These are phyloP conservation scores for Dioctria rufipes DNA, from an alignment of 2,888 invertebrate species.

Conservation along the genomic window DNA sequence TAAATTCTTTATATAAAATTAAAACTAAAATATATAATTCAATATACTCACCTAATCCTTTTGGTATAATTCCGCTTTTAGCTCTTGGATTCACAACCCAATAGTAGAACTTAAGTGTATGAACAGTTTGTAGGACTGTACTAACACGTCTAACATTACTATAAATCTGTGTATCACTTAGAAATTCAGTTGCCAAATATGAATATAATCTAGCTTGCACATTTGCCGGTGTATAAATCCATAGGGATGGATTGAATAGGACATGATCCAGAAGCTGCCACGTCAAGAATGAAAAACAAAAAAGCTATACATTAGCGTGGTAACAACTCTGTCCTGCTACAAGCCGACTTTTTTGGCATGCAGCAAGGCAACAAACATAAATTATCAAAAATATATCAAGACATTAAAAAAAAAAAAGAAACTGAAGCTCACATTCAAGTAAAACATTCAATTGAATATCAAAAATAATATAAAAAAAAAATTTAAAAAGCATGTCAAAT, in stretches of 20 bases:
- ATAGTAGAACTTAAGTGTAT: slow-evolving; percentile 99
- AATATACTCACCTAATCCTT: slow-evolving; percentile 86
- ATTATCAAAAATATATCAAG: slow-evolving; percentile 23
- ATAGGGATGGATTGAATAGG: slow-evolving; percentile 98
- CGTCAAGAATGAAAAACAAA: slow-evolving; percentile 91
- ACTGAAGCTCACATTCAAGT: slow-evolving; percentile 21
- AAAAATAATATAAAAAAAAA: slow-evolving; percentile 3
- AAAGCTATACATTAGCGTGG: slow-evolving; percentile 83
- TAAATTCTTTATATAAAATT: not conserved
- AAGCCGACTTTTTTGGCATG: slow-evolving; percentile 69
- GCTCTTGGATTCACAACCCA: slow-evolving; percentile 97
- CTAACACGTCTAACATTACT: slow-evolving; percentile 96
- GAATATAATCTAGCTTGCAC: slow-evolving; percentile 97
- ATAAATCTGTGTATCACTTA: slow-evolving; percentile 97
- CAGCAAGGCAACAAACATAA: slow-evolving; percentile 62
- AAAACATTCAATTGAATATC: slow-evolving; percentile 16
- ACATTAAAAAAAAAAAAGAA: no score
- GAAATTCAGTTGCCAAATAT: slow-evolving; percentile 98
- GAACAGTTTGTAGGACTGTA: slow-evolving; percentile 97
- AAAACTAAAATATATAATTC: no score
- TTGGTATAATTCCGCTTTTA: slow-evolving; percentile 95
- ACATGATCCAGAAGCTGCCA: slow-evolving; percentile 99
- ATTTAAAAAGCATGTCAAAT: slow-evolving; percentile 49
- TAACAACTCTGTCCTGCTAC: slow-evolving; percentile 74
- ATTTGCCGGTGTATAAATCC: slow-evolving; percentile 98